These are phyloP conservation scores for Diplodus sargus DNA, from an alignment of 2,797 vertebrate species.

Conservation along the genomic window DNA sequence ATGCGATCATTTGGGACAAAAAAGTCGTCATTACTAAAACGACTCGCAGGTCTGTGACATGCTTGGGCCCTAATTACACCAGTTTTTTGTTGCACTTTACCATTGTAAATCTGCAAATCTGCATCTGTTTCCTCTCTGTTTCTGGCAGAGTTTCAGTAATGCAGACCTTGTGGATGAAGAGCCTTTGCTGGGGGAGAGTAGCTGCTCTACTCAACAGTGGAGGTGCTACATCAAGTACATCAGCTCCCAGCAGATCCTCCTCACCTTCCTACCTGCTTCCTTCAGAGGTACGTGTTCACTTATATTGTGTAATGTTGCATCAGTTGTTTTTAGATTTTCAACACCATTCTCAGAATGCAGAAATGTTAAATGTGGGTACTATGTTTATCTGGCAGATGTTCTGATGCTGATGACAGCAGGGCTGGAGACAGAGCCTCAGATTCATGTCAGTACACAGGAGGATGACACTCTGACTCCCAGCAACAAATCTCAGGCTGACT, in stretches of 20 bases:
- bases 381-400: conserved; percentile 83
- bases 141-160: conserved; percentile 88
- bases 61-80: too few relatives aligned
- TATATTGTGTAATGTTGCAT: not conserved
- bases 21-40: too few relatives aligned
- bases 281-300: conserved; percentile 86
- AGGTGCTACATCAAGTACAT: conserved; percentile 93
- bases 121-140: conserved; percentile 19
- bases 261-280: conserved; percentile 93
- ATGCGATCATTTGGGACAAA: too few relatives aligned
- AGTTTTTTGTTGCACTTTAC: not conserved
- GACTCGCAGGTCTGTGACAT: too few relatives aligned
- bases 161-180: conserved; percentile 88
- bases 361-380: not conserved
- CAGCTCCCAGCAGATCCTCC: conserved; percentile 92
- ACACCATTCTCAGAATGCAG: too few relatives aligned
- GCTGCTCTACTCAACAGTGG: conserved; percentile 87
- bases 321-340: not conserved
- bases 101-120: not conserved
- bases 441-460: conserved; percentile 65
- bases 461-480: conserved; percentile 77
- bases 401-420: conserved; percentile 86
- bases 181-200: conserved; percentile 58
- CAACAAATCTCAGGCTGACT: conserved; percentile 74
- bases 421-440: conserved; percentile 77